Percentiles rank a stretch among this genome's conserved stretches.
These are phyloP conservation scores for Myotis davidii DNA, from an alignment of 2,113 vertebrate genomes.

Conservation along the genomic window DNA sequence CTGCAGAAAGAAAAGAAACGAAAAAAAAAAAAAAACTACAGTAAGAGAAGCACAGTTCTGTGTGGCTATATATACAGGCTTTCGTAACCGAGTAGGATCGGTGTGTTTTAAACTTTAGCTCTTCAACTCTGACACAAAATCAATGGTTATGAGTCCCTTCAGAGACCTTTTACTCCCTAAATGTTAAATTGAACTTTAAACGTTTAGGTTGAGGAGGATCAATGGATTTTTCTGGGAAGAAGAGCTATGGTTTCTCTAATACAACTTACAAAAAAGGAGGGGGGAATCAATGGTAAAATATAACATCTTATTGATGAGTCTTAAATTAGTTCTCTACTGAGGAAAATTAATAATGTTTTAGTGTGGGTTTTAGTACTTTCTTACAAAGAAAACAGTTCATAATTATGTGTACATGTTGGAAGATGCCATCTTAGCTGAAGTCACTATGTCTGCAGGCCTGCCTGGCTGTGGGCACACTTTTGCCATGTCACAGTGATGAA, in stretches of 20 bases:
- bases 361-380: conserved; percentile 67
- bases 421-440: neutral
- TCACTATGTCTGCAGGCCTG: neutral
- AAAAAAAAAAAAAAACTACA: conserved; percentile 19
- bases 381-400: neutral
- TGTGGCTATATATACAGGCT: conserved; percentile 77
- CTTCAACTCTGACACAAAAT: conserved; percentile 96
- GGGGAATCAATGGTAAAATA: conserved; percentile 89
- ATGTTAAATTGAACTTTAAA: conserved; percentile 99
- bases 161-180: conserved; percentile 97
- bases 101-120: conserved; percentile 93
- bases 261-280: conserved; percentile 28
- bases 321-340: conserved; percentile 88
- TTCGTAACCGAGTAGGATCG: conserved; percentile 77
- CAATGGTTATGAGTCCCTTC: conserved; percentile 95
- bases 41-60: conserved; percentile 78
- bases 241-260: conserved; percentile 79
- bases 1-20: conserved; percentile 82
- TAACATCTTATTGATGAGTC: conserved; percentile 89
- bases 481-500: neutral
- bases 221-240: conserved; percentile 91
- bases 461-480: neutral
- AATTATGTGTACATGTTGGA: neutral
- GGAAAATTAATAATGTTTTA: conserved; percentile 85
- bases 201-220: conserved; percentile 94